These are phyloP conservation scores for Zaprionus camerounensis DNA, from an alignment of 1,140 invertebrate genomes.

Conservation along the genomic window DNA sequence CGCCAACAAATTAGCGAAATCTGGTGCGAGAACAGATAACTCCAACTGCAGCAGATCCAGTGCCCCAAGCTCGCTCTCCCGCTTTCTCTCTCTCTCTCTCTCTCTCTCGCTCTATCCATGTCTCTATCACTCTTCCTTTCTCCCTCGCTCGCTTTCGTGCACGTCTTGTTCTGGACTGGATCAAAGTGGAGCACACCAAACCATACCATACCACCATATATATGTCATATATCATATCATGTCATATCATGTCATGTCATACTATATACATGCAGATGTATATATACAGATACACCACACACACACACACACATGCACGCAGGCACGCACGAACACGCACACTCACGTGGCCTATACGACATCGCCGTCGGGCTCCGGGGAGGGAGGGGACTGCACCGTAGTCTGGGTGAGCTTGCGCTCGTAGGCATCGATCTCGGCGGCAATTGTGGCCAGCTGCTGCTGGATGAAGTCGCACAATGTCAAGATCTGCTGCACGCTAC, in stretches of 20 bases:
- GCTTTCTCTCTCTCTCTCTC: neutral
- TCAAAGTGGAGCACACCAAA: neutral
- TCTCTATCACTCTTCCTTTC: neutral
- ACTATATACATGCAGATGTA: neutral
- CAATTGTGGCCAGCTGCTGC: conserved; percentile 27
- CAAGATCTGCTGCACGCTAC: conserved; percentile 31
- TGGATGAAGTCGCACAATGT: conserved; percentile 42
- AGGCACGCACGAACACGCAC: neutral
- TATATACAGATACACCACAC: neutral
- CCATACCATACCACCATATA: neutral
- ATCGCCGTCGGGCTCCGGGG: conserved; percentile 44
- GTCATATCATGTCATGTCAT: neutral
- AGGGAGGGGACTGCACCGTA: conserved; percentile 5
- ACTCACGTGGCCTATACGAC: conserved; percentile 25
- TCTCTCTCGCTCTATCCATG: neutral
- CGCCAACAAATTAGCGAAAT: conserved; percentile 41
- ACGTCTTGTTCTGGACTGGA: neutral
- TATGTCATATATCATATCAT: neutral
- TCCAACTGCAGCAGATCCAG: neutral
- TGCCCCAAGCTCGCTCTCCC: neutral
- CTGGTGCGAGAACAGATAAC: conserved; percentile 20
- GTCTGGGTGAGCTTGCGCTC: conserved; percentile 14
- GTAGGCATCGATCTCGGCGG: conserved; percentile 33
- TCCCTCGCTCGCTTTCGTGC: neutral
- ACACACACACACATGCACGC: neutral